phyloP scores from a whole-genome alignment of 2,113 vertebrate genomes.

The Leucoraja erinaceus region DNA sequence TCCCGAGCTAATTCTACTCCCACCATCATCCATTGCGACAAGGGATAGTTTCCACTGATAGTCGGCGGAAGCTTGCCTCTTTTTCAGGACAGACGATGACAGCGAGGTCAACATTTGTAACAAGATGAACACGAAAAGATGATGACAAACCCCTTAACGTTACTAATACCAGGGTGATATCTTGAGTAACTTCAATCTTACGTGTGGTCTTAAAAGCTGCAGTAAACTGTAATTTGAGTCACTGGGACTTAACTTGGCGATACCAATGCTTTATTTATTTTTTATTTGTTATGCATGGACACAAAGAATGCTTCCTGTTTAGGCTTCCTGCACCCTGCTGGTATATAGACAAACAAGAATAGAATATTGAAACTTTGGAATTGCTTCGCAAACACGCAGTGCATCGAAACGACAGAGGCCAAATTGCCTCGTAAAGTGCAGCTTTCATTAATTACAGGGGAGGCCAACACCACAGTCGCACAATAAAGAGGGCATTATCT shows the following conservation, averaged over 20 bases:
- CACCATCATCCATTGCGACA: too few relatives aligned
- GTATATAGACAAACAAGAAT: neutral
- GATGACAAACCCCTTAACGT: too few relatives aligned
- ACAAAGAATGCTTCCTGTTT: conserved; percentile 16
- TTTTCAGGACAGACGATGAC: too few relatives aligned
- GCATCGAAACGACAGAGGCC: neutral
- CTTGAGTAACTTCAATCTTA: neutral
- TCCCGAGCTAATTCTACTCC: too few relatives aligned
- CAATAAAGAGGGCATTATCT: neutral
- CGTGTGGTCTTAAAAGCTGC: too few relatives aligned
- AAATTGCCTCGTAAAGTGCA: neutral
- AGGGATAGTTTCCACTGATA: too few relatives aligned
- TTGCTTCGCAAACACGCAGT: neutral
- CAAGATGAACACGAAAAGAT: too few relatives aligned
- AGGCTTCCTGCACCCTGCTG: neutral
- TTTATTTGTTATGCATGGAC: neutral
- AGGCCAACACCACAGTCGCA: neutral
- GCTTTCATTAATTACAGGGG: neutral
- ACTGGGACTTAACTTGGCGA: neutral
- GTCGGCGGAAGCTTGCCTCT: too few relatives aligned
- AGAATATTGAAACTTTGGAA: neutral
- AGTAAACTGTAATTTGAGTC: neutral
- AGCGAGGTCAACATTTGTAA: too few relatives aligned
- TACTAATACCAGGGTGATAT: neutral
- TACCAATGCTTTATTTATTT: neutral